Evolutionary conservation across 2,113 vertebrate species (phyloP).

Genomic region (Chaetura pelagica): DNA sequence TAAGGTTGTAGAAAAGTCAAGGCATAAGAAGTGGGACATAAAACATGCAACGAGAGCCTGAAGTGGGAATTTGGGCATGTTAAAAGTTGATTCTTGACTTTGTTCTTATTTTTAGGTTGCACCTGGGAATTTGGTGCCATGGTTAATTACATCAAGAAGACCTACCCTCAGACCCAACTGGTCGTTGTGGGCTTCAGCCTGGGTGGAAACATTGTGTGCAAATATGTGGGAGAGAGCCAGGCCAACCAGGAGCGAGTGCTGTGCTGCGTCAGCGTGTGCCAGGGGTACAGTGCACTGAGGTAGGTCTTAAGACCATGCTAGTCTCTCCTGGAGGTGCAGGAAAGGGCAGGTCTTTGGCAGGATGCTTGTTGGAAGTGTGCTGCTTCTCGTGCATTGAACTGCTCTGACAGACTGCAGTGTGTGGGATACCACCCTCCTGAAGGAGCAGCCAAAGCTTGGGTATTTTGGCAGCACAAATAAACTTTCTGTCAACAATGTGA

Average conservation of each 20-base stretch:
- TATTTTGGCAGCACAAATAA: not conserved
- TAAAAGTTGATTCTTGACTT: not conserved
- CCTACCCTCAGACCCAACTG: conserved; percentile 87
- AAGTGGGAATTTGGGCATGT: not conserved
- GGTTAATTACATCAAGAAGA: conserved; percentile 94
- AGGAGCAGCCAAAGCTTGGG: not conserved
- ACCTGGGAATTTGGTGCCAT: conserved; percentile 97
- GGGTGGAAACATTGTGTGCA: conserved; percentile 97
- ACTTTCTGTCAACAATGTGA: not conserved
- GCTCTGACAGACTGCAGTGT: not conserved
- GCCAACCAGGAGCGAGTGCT: conserved; percentile 93
- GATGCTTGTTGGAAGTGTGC: rapidly evolving
- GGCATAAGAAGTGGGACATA: not conserved
- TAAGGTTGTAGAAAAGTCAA: conserved; percentile 9
- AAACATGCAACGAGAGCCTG: not conserved
- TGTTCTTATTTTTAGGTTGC: conserved; percentile 82
- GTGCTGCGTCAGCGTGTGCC: conserved; percentile 95
- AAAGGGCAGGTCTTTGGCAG: not conserved
- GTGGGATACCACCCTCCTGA: not conserved
- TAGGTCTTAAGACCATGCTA: conserved; percentile 48
- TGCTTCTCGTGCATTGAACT: not conserved
- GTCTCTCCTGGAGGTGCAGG: not conserved
- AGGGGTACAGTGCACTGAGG: conserved; percentile 96
- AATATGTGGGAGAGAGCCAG: conserved; percentile 92
- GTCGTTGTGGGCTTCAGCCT: conserved; percentile 96